Base-by-base conservation (phyloP, 2,888 invertebrate species). In the Cephalotes varians region DNA sequence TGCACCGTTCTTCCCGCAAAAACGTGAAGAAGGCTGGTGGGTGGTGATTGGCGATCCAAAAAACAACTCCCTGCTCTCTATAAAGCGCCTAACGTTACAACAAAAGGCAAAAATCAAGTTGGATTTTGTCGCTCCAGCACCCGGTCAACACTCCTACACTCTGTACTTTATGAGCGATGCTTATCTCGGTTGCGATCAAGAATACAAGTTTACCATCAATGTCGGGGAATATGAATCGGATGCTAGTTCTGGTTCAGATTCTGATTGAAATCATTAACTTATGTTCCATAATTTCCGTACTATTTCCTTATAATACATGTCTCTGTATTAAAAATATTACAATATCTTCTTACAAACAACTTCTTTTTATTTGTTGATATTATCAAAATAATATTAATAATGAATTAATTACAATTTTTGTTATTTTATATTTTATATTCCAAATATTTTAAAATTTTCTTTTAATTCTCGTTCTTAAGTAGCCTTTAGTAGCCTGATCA, bases 81-180 rank as follows among this genome's bases (percentile, higher is more conserved):
- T 99, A 94, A 99, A 99, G 95, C 96, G 99, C 51, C 96, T 99
- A 37, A 98, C 99, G 0, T 96, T 99, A 18, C 99, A 98, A 86
- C 98, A 99, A 93, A 98, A 97, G 91, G 99, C 99, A 0, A 97
- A 97, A 93, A 97, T 97, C 0, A 96, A 96, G 79, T 95, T 99
- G 71, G 99, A 99, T 95, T 99, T 99, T 95, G 98, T 99, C 49
- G 99, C 99, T 40, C 99, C 99, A 0, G 96, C 97, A 84, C 96
- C 98, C 0, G 98, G 99, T 7, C 96, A 97, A 40, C 98, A 99
- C 95, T 97, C 97, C 18, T 99, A 99, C 95, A 98, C 98, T 0
- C 95, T 99, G 73, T 99, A 99, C 95, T 99, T 98, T 95, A 99
- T 99, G 99, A 99, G 99, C 92, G 99, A 99, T 95, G 98, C 99